Evolutionary conservation across 2,797 vertebrate species (phyloP), one percentile per base, ranked within the genome.

Genomic region (Falco novaeseelandiae): DNA sequence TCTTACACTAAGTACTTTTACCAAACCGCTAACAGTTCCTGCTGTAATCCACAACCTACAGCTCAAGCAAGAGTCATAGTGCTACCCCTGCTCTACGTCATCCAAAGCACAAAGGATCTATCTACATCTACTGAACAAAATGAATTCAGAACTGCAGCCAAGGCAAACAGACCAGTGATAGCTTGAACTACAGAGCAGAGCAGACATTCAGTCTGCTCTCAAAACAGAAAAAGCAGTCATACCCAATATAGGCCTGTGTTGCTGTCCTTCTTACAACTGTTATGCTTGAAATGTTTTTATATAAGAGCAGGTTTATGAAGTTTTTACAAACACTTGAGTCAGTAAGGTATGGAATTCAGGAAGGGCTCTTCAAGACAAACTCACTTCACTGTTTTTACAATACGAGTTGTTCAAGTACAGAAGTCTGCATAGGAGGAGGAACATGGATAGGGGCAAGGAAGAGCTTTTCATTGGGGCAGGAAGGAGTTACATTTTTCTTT

Each of bases 121-220:
- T 34, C 32, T 23, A 87, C 61, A 34, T 16, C 14, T 79, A 76
- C 78, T 57, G 52, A 46, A 58, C 61, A 52, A 72, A 61, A 78
- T 2, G 2, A 25, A 54, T 12, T 10, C 2, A 14, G 27, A 82
- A 62, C 67, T n/a, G 49, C 70, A 90, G 88, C 83, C 95, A 93
- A 92, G 54, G 54, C 70, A 96, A 96, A 92, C 90, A 89, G 76
- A 86, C 69, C 80, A n/a, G 23, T 9, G 49, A 83, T 26, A 40
- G 69, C 14, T 1, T 54, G 34, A 89, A 44, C 42, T 32, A 25
- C 36, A 5, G 36, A 48, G 44, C 36, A 5, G 40, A 48, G 44
- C 42, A 93, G 51, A 66, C 5, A 0, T 29, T 59, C 59, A 27
- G 42, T 42, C 81, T 92, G 87, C 55, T 77, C 63, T 88, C 44